Conservation (phyloP, 2,797 vertebrate species). For the Semaprochilodus insignis region DNA sequence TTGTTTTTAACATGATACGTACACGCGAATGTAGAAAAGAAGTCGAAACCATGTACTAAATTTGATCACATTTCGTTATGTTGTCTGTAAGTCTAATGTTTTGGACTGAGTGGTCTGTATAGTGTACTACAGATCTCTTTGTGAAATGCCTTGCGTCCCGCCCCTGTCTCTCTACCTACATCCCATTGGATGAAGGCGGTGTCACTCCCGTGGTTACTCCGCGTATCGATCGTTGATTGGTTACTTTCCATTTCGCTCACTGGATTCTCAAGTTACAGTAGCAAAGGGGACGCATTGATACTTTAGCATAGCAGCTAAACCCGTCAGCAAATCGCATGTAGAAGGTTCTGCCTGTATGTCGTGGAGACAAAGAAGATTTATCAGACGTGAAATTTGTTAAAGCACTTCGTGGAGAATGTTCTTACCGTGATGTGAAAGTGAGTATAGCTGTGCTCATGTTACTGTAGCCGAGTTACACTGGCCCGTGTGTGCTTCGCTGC, state of each 20-base stretch:
- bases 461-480: background rate
- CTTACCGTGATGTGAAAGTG: background rate
- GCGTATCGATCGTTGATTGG: slow-evolving; percentile 42
- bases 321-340: background rate
- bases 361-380: background rate
- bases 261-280: slow-evolving; percentile 48
- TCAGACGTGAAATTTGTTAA: background rate
- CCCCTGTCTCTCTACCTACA: background rate
- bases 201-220: background rate
- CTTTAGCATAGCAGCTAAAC: slow-evolving; percentile 18
- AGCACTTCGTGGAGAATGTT: background rate
- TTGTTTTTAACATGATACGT: background rate
- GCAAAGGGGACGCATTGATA: slow-evolving; percentile 4
- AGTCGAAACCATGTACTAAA: background rate
- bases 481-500: background rate
- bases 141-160: background rate
- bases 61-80: background rate
- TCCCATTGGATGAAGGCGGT: background rate
- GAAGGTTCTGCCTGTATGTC: background rate
- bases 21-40: background rate
- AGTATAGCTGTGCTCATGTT: background rate
- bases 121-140: background rate
- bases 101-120: background rate
- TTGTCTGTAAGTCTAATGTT: background rate
- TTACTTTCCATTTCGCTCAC: slow-evolving; percentile 15